Base-by-base conservation (phyloP, 1,140 invertebrate species). In the Meloidogyne chitwoodi region DNA sequence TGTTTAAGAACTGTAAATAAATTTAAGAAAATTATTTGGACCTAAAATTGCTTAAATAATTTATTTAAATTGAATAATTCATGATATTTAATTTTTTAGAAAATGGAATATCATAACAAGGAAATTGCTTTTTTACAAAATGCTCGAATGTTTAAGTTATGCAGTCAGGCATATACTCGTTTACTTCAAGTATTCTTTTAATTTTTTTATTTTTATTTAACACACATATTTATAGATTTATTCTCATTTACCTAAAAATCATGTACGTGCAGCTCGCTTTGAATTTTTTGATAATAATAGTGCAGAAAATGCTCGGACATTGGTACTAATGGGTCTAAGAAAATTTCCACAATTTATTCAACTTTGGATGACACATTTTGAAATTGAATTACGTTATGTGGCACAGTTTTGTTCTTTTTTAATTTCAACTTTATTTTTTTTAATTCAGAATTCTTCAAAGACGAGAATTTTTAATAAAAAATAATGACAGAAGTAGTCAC, bases 201-300 rank as follows among this genome's bases (percentile, higher is more conserved):
- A 41, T 26, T 24, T n/a, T n/a, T 22, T 61, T 11, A 62, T 61
- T 62, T 72, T 48, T 6, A 16, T 12, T 44, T 6, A n/a, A n/a
- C n/a, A n/a, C n/a, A n/a, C n/a, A n/a, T n/a, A n/a, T 62, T 62
- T 8, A 22, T 16, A 73, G 71, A 64, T 73, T 26, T 64, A 73
- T 31, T 24, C 56, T 6, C 27, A 61, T 63, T 0, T 65, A 34
- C 56, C 29, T 61, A 29, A 61, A 29, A 73, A 73, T 34, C 56
- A 73, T 63, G 24, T 56, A 5, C 26, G 64, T 4, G 71, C 71
- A 4, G 56, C 71, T 22, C 71, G 71, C 22, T 73, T 73, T 73
- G 71, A 73, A 73, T 73, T 73, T 31, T 73, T 73, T 38, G 27
- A 73, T 22, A 73, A 73, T 64, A 73, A 73, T 64, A 73, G 71